phyloP scores from a whole-genome alignment of 2,888 invertebrate species.

The Ligdia adustata region DNA sequence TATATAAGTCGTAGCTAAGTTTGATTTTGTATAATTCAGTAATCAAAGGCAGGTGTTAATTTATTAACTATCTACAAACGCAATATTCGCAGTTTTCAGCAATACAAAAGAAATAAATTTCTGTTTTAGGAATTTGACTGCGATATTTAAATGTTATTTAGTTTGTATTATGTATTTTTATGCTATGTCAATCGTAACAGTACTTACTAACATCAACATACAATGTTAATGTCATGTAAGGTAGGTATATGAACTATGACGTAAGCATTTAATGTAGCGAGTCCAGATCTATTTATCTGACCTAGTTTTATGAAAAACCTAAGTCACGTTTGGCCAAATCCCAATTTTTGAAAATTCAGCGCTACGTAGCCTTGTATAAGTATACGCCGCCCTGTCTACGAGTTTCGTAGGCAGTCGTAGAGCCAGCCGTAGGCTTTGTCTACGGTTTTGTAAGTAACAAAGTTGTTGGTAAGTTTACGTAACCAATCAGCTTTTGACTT shows the following conservation, averaged over 20 bases:
- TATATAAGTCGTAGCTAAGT: too few relatives aligned
- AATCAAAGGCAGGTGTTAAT: too few relatives aligned
- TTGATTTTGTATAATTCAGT: too few relatives aligned
- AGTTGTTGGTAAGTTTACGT: too few relatives aligned
- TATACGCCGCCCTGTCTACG: constrained; percentile 34
- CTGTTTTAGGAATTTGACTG: too few relatives aligned
- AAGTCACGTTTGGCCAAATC: constrained; percentile 70
- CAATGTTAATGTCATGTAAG: constrained; percentile 25
- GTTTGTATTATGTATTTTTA: too few relatives aligned
- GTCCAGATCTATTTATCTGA: constrained; percentile 59
- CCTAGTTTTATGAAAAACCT: constrained; percentile 64
- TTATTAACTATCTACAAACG: too few relatives aligned
- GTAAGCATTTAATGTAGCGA: constrained; percentile 35
- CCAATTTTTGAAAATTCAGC: constrained; percentile 62
- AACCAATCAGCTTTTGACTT: background rate
- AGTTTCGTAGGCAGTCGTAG: constrained; percentile 34
- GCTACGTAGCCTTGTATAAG: constrained; percentile 37
- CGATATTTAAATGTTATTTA: too few relatives aligned
- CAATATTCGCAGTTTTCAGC: too few relatives aligned
- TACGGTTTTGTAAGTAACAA: too few relatives aligned
- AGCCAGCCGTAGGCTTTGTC: constrained; percentile 13
- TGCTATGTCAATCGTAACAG: too few relatives aligned
- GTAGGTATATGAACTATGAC: constrained; percentile 37
- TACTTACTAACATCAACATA: constrained; percentile 4
- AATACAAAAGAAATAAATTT: too few relatives aligned